Evolutionary conservation across 2,113 vertebrate species (phyloP).

Genomic region (Bufo bufo): DNA sequence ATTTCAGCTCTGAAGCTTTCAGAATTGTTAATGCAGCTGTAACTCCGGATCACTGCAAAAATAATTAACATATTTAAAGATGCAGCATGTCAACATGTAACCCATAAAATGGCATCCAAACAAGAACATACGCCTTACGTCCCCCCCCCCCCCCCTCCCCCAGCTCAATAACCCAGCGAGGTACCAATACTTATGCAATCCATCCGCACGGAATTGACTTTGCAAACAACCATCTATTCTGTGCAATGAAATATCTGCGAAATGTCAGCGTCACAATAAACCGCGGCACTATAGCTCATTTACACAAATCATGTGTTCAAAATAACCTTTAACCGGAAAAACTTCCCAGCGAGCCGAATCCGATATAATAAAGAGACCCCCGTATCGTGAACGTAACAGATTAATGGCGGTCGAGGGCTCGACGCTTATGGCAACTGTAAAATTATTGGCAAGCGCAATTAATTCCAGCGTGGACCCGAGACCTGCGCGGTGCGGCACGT

Average conservation of each 20-base stretch:
- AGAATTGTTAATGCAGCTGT: background rate
- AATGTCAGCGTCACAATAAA: conserved; percentile 43
- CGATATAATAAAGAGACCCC: conserved; percentile 30
- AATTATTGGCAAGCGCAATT: conserved; percentile 43
- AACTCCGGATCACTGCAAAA: background rate
- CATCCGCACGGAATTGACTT: background rate
- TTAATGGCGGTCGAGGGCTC: conserved; percentile 31
- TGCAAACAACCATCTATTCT: background rate
- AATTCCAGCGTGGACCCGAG: conserved; percentile 24
- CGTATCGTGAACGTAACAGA: conserved; percentile 39
- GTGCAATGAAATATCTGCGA: conserved; percentile 16
- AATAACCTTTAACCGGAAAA: conserved; percentile 46
- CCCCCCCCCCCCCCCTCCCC: too few relatives aligned
- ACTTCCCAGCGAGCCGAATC: conserved; percentile 21
- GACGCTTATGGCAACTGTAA: conserved; percentile 36
- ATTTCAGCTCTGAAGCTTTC: background rate
- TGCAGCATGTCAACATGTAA: too few relatives aligned
- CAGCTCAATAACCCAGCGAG: background rate
- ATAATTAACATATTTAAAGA: background rate
- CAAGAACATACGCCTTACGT: background rate
- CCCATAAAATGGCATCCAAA: too few relatives aligned
- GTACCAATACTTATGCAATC: background rate
- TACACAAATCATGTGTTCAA: conserved; percentile 46
- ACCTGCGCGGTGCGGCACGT: conserved; percentile 16
- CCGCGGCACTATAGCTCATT: conserved; percentile 1